Percentiles rank a stretch among this genome's conserved stretches.
Conservation (phyloP, 2,113 vertebrate genomes). For the Elaphurus davidianus region DNA sequence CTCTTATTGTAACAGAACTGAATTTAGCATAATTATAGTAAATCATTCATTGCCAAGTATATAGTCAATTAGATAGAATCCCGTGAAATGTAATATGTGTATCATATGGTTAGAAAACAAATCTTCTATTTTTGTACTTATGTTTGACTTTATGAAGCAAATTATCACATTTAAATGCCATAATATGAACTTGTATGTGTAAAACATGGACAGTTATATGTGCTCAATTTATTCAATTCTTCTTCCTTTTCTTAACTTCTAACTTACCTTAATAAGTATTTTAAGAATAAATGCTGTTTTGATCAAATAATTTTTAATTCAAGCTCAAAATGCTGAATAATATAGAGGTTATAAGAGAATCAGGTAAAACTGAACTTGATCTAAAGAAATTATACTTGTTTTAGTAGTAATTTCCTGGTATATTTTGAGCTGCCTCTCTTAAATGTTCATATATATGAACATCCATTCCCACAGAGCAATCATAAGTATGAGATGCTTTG, state of each 20-base stretch:
- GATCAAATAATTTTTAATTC: not conserved
- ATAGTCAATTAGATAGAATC: not conserved
- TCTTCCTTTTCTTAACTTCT: not conserved
- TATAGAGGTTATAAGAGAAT: not conserved
- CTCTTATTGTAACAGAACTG: not conserved
- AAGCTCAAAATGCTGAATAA: not conserved
- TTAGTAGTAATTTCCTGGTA: not conserved
- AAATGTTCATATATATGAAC: not conserved
- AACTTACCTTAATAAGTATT: not conserved
- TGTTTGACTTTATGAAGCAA: not conserved
- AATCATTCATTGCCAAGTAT: not conserved
- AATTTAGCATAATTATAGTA: not conserved
- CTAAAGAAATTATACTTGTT: not conserved
- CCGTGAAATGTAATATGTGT: not conserved
- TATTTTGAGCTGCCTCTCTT: not conserved
- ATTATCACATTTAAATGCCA: not conserved
- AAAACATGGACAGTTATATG: not conserved
- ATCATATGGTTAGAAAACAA: not conserved
- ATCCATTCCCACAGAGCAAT: not conserved
- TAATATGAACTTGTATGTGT: not conserved
- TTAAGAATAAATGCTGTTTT: not conserved
- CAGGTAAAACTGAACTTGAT: not conserved
- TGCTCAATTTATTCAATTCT: not conserved
- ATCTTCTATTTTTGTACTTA: not conserved
- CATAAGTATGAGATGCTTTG: not conserved